These are phyloP conservation scores for Therioaphis trifolii DNA, from an alignment of 2,888 invertebrate genomes.

Conservation along the genomic window DNA sequence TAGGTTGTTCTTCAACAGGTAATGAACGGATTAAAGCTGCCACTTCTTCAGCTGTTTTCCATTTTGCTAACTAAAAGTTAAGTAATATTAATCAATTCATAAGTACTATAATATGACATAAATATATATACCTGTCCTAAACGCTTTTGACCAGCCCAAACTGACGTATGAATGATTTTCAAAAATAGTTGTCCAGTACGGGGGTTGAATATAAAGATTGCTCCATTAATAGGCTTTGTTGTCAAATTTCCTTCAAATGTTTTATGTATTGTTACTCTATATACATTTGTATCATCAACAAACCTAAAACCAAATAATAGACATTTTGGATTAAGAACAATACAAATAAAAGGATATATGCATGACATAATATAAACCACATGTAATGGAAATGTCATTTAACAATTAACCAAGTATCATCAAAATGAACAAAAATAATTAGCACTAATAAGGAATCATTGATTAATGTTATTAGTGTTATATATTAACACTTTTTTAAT, in stretches of 20 bases:
- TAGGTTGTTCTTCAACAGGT: constrained; percentile 99
- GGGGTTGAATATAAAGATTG: constrained; percentile 99
- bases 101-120: neutral
- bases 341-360: neutral
- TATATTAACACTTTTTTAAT: too few species aligned
- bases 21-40: constrained; percentile 98
- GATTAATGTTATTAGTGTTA: too few species aligned
- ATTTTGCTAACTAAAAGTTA: constrained; percentile 86
- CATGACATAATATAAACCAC: too few species aligned
- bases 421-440: too few species aligned
- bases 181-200: constrained; percentile 98
- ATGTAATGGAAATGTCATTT: too few species aligned
- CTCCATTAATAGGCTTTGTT: constrained; percentile 99
- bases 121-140: constrained; percentile 80
- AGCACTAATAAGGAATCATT: too few species aligned
- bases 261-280: constrained; percentile 99
- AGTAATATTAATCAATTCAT: constrained; percentile 23
- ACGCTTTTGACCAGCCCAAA: constrained; percentile 99
- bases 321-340: neutral
- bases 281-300: constrained; percentile 99
- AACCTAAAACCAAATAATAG: constrained; percentile 73
- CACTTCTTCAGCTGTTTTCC: constrained; percentile 99
- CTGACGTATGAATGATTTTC: constrained; percentile 99
- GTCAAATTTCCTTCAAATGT: constrained; percentile 99
- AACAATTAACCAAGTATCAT: too few species aligned